phyloP scores from a whole-genome alignment of 2,888 invertebrate species.

The Octodonta nipae region DNA sequence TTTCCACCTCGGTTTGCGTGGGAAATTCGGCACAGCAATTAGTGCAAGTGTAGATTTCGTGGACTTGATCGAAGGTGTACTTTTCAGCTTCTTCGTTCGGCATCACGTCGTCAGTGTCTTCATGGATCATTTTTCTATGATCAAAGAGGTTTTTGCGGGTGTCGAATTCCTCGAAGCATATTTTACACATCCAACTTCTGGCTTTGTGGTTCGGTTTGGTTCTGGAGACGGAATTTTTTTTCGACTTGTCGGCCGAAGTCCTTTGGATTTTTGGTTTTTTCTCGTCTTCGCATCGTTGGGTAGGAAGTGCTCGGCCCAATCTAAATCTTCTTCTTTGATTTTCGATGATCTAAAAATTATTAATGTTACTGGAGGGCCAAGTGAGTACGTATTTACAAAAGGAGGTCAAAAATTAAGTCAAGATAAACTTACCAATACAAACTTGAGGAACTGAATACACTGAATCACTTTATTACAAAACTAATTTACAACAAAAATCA shows the following conservation, averaged over 20 bases:
- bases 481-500: no score
- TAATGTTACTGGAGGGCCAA: no score
- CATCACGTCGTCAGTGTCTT: slow-evolving; percentile 10
- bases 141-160: slow-evolving; percentile 19
- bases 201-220: slow-evolving; percentile 19
- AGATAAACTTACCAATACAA: no score
- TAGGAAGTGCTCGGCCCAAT: no score
- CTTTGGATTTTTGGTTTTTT: slow-evolving; percentile 4
- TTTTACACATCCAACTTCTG: slow-evolving; percentile 20
- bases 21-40: slow-evolving; percentile 23
- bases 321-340: slow-evolving; percentile 5
- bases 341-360: slow-evolving; percentile 2
- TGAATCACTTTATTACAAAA: no score
- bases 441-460: no score
- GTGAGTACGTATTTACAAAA: no score
- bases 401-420: no score
- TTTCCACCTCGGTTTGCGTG: slow-evolving; percentile 19
- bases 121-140: slow-evolving; percentile 18
- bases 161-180: slow-evolving; percentile 19
- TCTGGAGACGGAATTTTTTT: slow-evolving; percentile 12
- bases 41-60: slow-evolving; percentile 23
- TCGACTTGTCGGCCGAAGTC: background rate
- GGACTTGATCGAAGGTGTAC: slow-evolving; percentile 11
- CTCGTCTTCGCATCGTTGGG: background rate
- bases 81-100: slow-evolving; percentile 11